Evolutionary conservation across 2,888 invertebrate genomes (phyloP), one percentile per base, ranked within the genome.

Genomic region (Trichopoda pennipes): DNA sequence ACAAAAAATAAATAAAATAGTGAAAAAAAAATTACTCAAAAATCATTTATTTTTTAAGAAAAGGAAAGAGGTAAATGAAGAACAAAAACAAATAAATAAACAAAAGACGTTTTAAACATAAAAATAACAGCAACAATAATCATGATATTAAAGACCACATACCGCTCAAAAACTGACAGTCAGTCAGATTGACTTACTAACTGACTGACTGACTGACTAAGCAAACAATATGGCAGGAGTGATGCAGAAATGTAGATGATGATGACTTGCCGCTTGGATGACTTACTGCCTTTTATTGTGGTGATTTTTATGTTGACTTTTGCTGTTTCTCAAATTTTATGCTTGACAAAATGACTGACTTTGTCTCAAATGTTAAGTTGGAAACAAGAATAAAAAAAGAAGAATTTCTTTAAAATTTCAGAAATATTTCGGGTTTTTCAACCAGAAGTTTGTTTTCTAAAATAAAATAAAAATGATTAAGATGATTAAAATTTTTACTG

Each of bases 71-170:
- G n/a, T 63, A 19, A 61, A 44, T n/a, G 7, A 63, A 35, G 58
- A 74, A 17, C 63, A 58, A 51, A 63, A 72, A 38, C 56, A 58
- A 70, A 28, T 63, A 63, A 64, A 70, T 58, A 64, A 69, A 80
- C 80, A 80, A 80, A 80, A 80, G 80, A 80, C 60, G 70, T 80
- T 38, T 68, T 74, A n/a, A 55, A 51, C 58, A 49, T 49, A 10
- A 42, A 47, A 58, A 72, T 19, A 78, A 32, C 17, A 64, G 38
- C 64, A 66, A 47, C 51, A 61, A 21, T 35, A 47, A 75, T 0
- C 32, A 49, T 64, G 42, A 68, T 53, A 68, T 61, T 60, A 61
- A 66, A 73, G 73, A 66, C 58, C 58, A 78, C 68, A 76, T 69
- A 69, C 21, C 16, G 19, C 23, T 23, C 3, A 23, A 51, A 68